phyloP scores from a whole-genome alignment of 2,113 vertebrate species.

The Coryphaenoides rupestris region DNA sequence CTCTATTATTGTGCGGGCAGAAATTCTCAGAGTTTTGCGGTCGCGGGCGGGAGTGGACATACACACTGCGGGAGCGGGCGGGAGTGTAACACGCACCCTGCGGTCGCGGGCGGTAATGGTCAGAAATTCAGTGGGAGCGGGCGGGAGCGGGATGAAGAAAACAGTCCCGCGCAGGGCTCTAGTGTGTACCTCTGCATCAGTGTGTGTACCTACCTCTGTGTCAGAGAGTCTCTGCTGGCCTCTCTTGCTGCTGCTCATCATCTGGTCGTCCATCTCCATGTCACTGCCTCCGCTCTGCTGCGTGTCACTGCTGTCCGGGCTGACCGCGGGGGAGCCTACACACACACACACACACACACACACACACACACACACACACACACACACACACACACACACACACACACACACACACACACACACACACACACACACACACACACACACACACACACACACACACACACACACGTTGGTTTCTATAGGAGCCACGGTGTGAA shows the following conservation, averaged over 20 bases:
- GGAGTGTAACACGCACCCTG: too few relatives aligned
- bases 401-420: neutral
- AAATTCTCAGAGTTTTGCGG: too few relatives aligned
- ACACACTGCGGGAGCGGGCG: too few relatives aligned
- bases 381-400: neutral
- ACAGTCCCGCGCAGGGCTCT: too few relatives aligned
- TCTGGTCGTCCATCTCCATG: constrained; percentile 97
- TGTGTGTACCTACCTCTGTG: constrained; percentile 80
- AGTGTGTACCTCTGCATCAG: neutral
- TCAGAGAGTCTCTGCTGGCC: constrained; percentile 93
- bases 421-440: neutral
- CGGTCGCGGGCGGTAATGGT: too few relatives aligned
- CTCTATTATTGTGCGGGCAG: too few relatives aligned
- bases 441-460: neutral
- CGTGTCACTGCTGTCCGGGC: constrained; percentile 97
- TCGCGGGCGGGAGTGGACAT: too few relatives aligned
- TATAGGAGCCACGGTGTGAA: too few relatives aligned
- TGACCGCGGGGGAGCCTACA: constrained; percentile 92
- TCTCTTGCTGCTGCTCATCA: constrained; percentile 88
- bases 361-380: neutral
- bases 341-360: neutral
- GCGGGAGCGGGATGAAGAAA: too few relatives aligned
- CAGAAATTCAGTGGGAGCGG: too few relatives aligned
- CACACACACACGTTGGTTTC: too few relatives aligned
- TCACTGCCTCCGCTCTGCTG: constrained; percentile 97